Base-by-base conservation (phyloP, 1,140 invertebrate species). In the Drosophila ananassae region DNA sequence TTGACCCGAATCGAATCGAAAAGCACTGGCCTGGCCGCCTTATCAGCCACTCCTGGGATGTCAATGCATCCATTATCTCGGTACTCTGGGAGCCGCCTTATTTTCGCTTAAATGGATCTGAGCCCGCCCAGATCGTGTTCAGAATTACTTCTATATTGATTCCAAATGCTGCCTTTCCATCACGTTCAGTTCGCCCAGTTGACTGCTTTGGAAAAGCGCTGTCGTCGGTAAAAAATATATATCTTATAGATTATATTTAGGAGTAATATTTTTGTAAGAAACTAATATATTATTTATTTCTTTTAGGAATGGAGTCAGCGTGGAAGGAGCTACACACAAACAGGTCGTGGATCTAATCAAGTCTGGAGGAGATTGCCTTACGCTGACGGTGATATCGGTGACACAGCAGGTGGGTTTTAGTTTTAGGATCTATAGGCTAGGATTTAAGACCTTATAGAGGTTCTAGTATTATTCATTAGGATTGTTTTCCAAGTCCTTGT, bases 311-410 rank as follows among this genome's bases (percentile, higher is more conserved):
- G 96, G 96, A 69, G 96, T 97, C 8, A 99, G 98, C 93, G 99
- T 99, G 0, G 99, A 99, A 94, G 99, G 99, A 47, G 96, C 98
- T 0, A 99, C 98, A 30, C 99, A 99, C 93, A 98, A 99, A 91
- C 98, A 99, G 93, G 99, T 99, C 32, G 99, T 99, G 9, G 99
- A 99, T 92, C 94, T 99, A 50, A 99, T 99, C 64, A 99, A 99
- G 92, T 99, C 98, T 10, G 98, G 99, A 2, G 98, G 98, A 9
- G 98, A 99, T 93, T 97, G 97, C 66, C 93, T 99, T 8, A 98
- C 97, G 5, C 94, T 99, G 24, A 99, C 98, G 9, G 98, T 99
- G 17, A 98, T 99, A 72, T 99, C 98, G 59, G 98, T 99, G 22
- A 98, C 97, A 55, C 96, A 95, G 41, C 97, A 87, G 62, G 73